Conservation (phyloP, 2,797 vertebrate genomes). For the Poecile montanus region DNA sequence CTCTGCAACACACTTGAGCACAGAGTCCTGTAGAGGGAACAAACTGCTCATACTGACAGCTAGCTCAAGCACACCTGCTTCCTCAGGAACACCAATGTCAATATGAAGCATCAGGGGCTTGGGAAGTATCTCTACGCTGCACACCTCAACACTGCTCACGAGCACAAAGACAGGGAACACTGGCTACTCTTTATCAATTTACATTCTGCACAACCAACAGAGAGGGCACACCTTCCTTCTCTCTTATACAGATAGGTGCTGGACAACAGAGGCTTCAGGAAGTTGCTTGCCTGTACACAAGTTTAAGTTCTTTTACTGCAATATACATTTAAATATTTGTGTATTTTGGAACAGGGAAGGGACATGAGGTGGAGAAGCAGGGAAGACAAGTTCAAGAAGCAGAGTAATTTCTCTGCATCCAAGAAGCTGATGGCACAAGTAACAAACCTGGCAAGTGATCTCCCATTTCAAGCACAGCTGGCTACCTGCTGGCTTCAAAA, state of each 20-base stretch:
- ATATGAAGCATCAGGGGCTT: background rate
- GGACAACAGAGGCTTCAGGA: slow-evolving; percentile 22
- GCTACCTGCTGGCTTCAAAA: slow-evolving; percentile 44
- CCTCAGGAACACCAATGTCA: background rate
- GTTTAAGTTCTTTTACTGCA: slow-evolving; percentile 27
- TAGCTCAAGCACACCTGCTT: background rate
- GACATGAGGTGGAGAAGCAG: slow-evolving; percentile 12
- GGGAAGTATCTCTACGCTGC: background rate
- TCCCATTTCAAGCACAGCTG: slow-evolving; percentile 33
- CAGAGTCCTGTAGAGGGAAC: background rate
- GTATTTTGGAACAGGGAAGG: slow-evolving; percentile 15
- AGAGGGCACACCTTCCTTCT: slow-evolving; percentile 2
- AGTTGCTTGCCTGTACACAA: slow-evolving; percentile 28
- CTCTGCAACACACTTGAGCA: background rate
- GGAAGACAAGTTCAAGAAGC: slow-evolving; percentile 49
- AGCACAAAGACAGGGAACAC: background rate
- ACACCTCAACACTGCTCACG: background rate
- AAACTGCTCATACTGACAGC: background rate
- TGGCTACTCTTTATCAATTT: background rate
- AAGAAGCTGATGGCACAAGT: slow-evolving; percentile 50
- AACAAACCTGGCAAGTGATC: slow-evolving; percentile 34
- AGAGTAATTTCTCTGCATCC: slow-evolving; percentile 30
- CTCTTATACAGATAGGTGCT: background rate
- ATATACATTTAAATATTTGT: slow-evolving; percentile 35
- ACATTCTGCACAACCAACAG: background rate